Evolutionary conservation across 2,113 vertebrate genomes (phyloP).

Genomic region (Serilophus lunatus): DNA sequence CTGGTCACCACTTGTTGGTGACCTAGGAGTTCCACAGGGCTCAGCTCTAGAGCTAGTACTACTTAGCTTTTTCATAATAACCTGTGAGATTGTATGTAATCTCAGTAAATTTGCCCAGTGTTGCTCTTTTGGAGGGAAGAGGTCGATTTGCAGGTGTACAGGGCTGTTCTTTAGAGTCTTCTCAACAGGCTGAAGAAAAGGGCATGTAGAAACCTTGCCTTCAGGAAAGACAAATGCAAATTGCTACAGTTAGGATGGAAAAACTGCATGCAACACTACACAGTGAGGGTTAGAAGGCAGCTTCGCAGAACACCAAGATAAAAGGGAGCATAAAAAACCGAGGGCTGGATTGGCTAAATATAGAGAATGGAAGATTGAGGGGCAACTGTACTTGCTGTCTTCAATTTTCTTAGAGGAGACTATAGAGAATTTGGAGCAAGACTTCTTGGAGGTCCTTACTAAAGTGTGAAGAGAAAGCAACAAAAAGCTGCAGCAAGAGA

Average conservation of each 20-base stretch:
- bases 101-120: not conserved
- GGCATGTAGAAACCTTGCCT: not conserved
- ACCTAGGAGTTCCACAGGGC: not conserved
- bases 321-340: not conserved
- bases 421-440: not conserved
- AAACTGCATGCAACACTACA: not conserved
- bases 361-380: not conserved
- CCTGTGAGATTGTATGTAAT: not conserved
- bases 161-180: not conserved
- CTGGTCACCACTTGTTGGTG: not conserved
- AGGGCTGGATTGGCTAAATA: not conserved
- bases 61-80: not conserved
- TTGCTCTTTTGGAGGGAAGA: not conserved
- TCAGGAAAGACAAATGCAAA: conserved; percentile 4
- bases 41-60: not conserved
- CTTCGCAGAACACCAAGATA: not conserved
- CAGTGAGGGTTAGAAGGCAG: not conserved
- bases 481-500: not conserved
- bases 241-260: not conserved
- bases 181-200: not conserved
- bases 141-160: not conserved
- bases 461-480: not conserved
- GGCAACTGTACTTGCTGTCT: not conserved
- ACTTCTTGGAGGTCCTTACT: not conserved
- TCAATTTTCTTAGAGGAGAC: not conserved